A percentile compares a stretch with the other conserved stretches of the same genome.
Conservation (phyloP, 2,113 vertebrate genomes). For the Malurus alboscapulatus region DNA sequence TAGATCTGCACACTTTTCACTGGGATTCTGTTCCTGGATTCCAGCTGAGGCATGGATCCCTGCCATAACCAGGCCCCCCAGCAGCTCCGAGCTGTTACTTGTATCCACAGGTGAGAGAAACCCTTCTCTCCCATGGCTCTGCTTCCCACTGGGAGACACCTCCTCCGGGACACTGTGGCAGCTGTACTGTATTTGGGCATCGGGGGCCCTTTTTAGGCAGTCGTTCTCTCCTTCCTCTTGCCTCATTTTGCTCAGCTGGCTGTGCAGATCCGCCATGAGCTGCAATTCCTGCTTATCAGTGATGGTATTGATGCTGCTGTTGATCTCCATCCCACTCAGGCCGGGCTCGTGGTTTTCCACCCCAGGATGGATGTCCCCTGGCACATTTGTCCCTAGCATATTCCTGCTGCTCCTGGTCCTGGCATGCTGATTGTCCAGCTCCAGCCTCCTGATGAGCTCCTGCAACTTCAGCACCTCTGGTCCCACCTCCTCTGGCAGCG, state of each 20-base stretch:
- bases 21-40: not conserved
- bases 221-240: slow-evolving; percentile 62
- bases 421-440: slow-evolving; percentile 87
- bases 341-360: slow-evolving; percentile 59
- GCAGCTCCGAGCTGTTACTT: not conserved
- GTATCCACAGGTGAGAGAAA: slow-evolving; percentile 53
- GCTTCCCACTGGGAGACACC: slow-evolving; percentile 38
- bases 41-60: slow-evolving; percentile 26
- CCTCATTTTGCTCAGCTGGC: slow-evolving; percentile 50
- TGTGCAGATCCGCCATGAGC: slow-evolving; percentile 56
- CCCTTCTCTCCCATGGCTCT: not conserved
- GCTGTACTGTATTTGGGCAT: slow-evolving; percentile 44
- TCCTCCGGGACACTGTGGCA: slow-evolving; percentile 46
- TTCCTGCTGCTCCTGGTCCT: slow-evolving; percentile 72
- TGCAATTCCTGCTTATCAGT: slow-evolving; percentile 43
- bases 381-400: slow-evolving; percentile 34
- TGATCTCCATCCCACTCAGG: slow-evolving; percentile 47
- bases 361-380: slow-evolving; percentile 9
- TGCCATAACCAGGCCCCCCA: slow-evolving; percentile 5
- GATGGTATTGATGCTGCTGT: slow-evolving; percentile 53
- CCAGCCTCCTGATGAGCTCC: slow-evolving; percentile 85
- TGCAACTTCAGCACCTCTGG: slow-evolving; percentile 86
- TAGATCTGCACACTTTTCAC: slow-evolving; percentile 51
- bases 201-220: slow-evolving; percentile 38
- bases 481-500: slow-evolving; percentile 58